Evolutionary conservation across 1,140 invertebrate genomes (phyloP).

Genomic region (Eueides isabella): DNA sequence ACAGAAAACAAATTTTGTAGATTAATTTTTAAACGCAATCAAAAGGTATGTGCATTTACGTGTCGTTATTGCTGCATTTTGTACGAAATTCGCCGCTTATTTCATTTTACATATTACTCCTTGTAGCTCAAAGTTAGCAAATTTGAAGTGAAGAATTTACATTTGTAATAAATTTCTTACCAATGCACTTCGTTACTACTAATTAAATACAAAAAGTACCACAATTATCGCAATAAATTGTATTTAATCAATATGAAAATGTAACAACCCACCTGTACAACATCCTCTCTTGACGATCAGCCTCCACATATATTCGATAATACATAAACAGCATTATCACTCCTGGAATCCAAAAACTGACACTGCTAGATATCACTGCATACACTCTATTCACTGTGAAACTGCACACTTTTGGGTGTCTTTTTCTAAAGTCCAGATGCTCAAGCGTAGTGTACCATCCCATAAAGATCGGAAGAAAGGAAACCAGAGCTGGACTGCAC

Average conservation of each 20-base stretch:
- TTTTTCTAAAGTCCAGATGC: constrained; percentile 87
- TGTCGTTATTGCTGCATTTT: no score
- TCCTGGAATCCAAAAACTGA: constrained; percentile 97
- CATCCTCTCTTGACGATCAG: constrained; percentile 95
- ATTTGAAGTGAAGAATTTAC: no score
- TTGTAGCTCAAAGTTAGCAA: no score
- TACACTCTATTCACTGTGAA: constrained; percentile 96
- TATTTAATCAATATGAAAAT: neutral
- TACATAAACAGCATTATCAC: constrained; percentile 98
- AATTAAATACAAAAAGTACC: neutral
- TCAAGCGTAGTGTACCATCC: constrained; percentile 95
- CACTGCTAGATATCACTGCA: constrained; percentile 94
- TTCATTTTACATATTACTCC: no score
- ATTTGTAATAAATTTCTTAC: no score
- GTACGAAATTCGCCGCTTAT: no score
- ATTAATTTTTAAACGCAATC: no score
- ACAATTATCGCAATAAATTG: no score
- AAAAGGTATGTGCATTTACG: no score
- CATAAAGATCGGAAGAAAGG: constrained; percentile 97
- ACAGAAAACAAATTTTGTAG: no score
- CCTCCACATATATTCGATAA: constrained; percentile 95
- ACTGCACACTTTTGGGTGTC: constrained; percentile 90
- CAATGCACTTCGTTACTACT: no score
- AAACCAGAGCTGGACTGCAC: constrained; percentile 95
- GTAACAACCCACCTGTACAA: constrained; percentile 88